Conservation (phyloP, 2,888 invertebrate species). For the Ephialtes manifestator region DNA sequence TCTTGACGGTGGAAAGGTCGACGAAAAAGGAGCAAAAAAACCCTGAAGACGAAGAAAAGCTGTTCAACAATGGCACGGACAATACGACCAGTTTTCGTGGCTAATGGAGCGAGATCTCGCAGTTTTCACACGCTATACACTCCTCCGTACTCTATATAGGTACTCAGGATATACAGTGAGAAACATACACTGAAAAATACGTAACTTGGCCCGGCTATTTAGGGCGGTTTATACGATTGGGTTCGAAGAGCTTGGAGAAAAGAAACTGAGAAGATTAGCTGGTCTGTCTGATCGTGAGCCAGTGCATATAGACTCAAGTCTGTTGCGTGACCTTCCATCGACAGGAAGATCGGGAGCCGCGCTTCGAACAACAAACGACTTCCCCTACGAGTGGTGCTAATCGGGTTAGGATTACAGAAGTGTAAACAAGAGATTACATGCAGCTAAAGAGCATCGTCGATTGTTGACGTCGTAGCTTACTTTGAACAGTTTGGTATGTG, state of each 20-base stretch:
- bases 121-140: conserved; percentile 80
- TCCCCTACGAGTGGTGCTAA: conserved; percentile 67
- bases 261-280: conserved; percentile 69
- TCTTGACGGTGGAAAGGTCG: conserved; percentile 49
- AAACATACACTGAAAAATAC: conserved; percentile 37
- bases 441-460: conserved; percentile 49
- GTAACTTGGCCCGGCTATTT: conserved; percentile 65
- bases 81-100: conserved; percentile 77
- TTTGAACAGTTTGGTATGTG: not conserved
- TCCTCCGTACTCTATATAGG: conserved; percentile 49
- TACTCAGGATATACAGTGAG: conserved; percentile 32
- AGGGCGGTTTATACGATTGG: conserved; percentile 63
- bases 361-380: conserved; percentile 32
- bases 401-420: conserved; percentile 75
- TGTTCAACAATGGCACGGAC: conserved; percentile 75
- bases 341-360: conserved; percentile 29
- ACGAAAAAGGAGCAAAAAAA: conserved; percentile 45
- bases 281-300: not conserved
- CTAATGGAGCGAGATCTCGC: conserved; percentile 80
- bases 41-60: conserved; percentile 63
- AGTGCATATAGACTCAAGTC: conserved; percentile 23
- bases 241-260: conserved; percentile 66
- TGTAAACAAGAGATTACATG: conserved; percentile 77
- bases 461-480: not conserved
- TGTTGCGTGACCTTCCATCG: conserved; percentile 9